Conservation (phyloP, 2,113 vertebrate species). For the Acrocephalus arundinaceus region DNA sequence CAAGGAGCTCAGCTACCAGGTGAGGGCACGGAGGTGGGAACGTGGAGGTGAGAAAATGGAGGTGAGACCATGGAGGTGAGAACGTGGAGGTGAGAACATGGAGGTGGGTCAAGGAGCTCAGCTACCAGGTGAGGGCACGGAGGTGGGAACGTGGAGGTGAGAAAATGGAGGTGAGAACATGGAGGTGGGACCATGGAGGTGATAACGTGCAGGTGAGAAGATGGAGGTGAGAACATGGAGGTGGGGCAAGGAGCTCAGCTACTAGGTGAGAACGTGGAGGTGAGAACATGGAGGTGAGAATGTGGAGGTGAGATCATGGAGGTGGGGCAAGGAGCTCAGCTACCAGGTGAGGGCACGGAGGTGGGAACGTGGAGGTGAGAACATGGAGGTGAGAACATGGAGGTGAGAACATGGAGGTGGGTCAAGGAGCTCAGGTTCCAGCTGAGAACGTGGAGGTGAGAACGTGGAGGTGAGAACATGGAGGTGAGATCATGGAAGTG, state of each 20-base stretch:
- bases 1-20: no score
- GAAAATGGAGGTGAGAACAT: no score
- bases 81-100: no score
- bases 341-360: conserved; percentile 66
- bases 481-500: no score
- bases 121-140: conserved; percentile 64
- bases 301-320: neutral
- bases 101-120: conserved; percentile 81
- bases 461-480: conserved; percentile 75
- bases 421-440: conserved; percentile 84
- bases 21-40: conserved; percentile 71
- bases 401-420: no score
- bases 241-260: no score
- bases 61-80: no score
- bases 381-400: conserved; percentile 13
- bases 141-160: no score
- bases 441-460: conserved; percentile 66
- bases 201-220: no score
- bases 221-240: conserved; percentile 70
- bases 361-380: conserved; percentile 75
- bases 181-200: no score
- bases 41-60: no score
- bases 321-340: conserved; percentile 67
- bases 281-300: conserved; percentile 60
- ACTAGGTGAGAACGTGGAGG: no score